Evolutionary conservation across 1,140 invertebrate genomes (phyloP), one percentile per base, ranked within the genome.

Genomic region (Drosophila santomea): DNA sequence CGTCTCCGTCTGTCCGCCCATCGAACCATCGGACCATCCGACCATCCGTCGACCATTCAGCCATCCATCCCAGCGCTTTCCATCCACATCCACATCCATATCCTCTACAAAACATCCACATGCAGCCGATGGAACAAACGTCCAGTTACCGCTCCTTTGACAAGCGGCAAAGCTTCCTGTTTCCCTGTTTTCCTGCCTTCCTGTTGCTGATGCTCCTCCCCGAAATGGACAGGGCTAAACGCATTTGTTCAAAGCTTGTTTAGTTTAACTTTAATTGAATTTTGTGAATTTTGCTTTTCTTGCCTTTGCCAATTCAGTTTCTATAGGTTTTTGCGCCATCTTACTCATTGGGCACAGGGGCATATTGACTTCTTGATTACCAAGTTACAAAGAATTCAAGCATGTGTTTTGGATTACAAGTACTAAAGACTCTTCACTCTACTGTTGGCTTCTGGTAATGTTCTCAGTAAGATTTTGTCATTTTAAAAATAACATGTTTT

Each of bases 181-280:
- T 57, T 45, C 62, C 54, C 48, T 66, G 60, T 63, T 44, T 45
- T 52, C 45, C 39, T 48, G 43, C 14, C 1, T 60, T 52, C 60
- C 55, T 60, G 48, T 61, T 69, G 60, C 50, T 73, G 55, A 4
- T 4, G 38, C 38, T 39, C 11, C 56, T 39, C 68, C 36, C 45
- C 60, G 54, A 58, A 50, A 55, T 66, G 62, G 72, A 55, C 77
- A 82, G 59, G 78, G 74, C 84, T 89, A 89, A 89, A 89, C 84
- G 85, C 84, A 89, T 89, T 89, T 89, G 84, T 89, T 89, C 84
- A 69, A 89, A 89, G 84, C 84, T 89, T 89, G 84, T 89, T 89
- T 89, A 89, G 84, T 89, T 89, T 89, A 89, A 89, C 84, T 89
- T 89, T 89, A 89, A 89, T 89, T 89, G 84, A 89, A 89, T 89